These are phyloP conservation scores for Scopus umbretta DNA, from an alignment of 2,113 vertebrate genomes.

Conservation along the genomic window DNA sequence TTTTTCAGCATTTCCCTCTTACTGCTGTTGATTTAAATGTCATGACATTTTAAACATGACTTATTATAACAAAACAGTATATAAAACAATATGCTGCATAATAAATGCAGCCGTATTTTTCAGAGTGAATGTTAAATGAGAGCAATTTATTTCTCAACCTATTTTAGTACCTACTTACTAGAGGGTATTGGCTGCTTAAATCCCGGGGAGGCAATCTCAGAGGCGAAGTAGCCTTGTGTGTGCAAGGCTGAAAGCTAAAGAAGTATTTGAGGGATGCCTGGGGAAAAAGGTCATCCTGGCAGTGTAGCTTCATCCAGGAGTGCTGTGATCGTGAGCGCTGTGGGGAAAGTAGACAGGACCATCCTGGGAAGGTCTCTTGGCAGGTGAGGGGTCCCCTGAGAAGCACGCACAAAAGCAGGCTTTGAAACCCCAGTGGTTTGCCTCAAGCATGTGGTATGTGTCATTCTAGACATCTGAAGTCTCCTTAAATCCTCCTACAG, in stretches of 20 bases:
- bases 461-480: not conserved
- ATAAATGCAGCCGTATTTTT: conserved; percentile 56
- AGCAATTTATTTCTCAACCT: conserved; percentile 47
- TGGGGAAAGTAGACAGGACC: not conserved
- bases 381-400: not conserved
- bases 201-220: not conserved
- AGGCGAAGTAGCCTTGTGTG: not conserved
- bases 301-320: not conserved
- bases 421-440: not conserved
- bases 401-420: not conserved
- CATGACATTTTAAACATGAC: conserved; percentile 70
- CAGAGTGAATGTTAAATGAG: conserved; percentile 51
- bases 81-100: conserved; percentile 56
- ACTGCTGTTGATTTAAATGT: conserved; percentile 68
- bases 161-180: conserved; percentile 34
- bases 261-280: not conserved
- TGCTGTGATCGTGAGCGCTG: not conserved
- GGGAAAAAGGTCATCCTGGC: not conserved
- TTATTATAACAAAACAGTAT: conserved; percentile 66
- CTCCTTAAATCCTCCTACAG: not conserved
- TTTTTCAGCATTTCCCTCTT: conserved; percentile 51
- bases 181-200: conserved; percentile 26
- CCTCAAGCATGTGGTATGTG: not conserved
- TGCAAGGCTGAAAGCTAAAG: not conserved
- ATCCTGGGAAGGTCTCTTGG: not conserved